Base-by-base conservation (phyloP, 2,797 vertebrate genomes). In the Anguilla megastoma region DNA sequence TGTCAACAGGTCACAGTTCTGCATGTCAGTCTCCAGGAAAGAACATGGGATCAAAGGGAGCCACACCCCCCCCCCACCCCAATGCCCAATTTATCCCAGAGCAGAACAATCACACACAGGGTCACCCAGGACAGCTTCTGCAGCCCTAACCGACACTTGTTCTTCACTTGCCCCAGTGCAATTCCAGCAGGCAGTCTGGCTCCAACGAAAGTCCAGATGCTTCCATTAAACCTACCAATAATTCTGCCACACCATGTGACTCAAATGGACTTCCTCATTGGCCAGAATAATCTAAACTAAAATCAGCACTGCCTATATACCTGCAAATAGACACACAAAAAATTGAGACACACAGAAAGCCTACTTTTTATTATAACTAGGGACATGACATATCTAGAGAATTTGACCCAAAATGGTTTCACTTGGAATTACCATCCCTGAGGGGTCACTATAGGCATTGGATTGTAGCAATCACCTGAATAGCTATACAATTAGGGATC, bases 1-100 rank as follows among this genome's bases (percentile, higher is more conserved):
- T 95, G 95, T 95, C 94, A 96, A 95, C 94, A 95, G 94, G 95
- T 95, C 95, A 95, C 94, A 94, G 92, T 94, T 93, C 93, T 95
- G 93, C 94, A 92, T 94, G 93, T 94, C 95, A 94, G 93, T 90
- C 90, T 87, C 94, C 93, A 76, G 2, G 12, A 3, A 36, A 33
- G 71, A 76, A 76, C 30, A 30, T 76, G 30, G 30, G 71, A 76
- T 16, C 84, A 60, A 58, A 85, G 30, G 27, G 1, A 36, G 12
- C 8, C 30, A 21, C 30, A 36, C 66, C 58, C 58, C 18, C 8
- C 27, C 58, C 66, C 58, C 58, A 24, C 16, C 21, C 58, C 14
- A 63, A 63, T 18, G 3, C 76, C 30, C 69, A 74, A 12, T 74
- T 74, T 36, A 74, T 74, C 27, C 69, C 69, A 33, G 69, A 3